Percentiles rank a stretch among this genome's conserved stretches.
phyloP scores from a whole-genome alignment of 1,140 invertebrate genomes.

The Wasmannia auropunctata region DNA sequence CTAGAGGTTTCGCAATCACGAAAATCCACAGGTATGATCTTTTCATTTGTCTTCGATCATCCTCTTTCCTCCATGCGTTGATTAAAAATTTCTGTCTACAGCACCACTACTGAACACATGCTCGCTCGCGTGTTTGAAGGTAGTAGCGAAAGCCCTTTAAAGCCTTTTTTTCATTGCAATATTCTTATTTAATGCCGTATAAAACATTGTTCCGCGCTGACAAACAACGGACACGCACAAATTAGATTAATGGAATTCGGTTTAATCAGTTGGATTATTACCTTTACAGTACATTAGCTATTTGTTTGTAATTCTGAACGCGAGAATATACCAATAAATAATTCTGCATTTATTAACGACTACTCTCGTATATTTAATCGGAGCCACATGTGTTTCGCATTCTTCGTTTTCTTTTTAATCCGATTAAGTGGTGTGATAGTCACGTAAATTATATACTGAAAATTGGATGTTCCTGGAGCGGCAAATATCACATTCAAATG shows the following conservation, averaged over 20 bases:
- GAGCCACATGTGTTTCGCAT: not conserved
- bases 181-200: not conserved
- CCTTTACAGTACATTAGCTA: constrained; percentile 17
- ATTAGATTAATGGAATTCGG: constrained; percentile 18
- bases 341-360: constrained; percentile 1
- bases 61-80: not conserved
- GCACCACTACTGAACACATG: not conserved
- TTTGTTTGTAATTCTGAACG: constrained; percentile 11
- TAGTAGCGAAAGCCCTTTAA: not conserved
- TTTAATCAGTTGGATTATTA: constrained; percentile 35
- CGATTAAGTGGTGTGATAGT: constrained; percentile 11
- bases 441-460: constrained; percentile 12
- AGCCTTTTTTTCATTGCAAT: not conserved
- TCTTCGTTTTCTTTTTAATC: not conserved
- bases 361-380: not conserved
- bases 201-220: not conserved
- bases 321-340: constrained; percentile 14
- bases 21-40: constrained; percentile 1
- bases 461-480: constrained; percentile 19
- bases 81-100: constrained; percentile 38
- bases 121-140: not conserved
- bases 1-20: not conserved
- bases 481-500: not conserved
- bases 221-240: not conserved
- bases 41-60: constrained; percentile 19